Base-by-base conservation (phyloP, 2,113 vertebrate species). In the Pseudorhombus dupliciocellatus region DNA sequence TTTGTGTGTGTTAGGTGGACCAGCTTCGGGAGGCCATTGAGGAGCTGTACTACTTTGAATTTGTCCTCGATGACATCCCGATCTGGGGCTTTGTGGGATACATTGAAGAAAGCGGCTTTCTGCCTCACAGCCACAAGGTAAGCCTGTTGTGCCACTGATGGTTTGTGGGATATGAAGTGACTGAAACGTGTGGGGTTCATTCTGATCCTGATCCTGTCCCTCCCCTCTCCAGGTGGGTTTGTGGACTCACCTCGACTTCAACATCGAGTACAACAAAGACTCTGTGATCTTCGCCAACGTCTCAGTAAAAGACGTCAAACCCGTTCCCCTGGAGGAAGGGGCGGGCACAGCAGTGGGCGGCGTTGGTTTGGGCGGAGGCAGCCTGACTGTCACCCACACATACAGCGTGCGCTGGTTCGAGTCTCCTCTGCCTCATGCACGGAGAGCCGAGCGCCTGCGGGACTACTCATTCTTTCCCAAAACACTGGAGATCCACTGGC, bases 21-120 rank as follows among this genome's bases (percentile, higher is more conserved):
- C 90, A 93, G 79, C 92, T 97, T 20, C 94, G 94, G 12, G 94
- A 95, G 77, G 96, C 96, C 52, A 94, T 97, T 0, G 96, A 97
- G 77, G 96, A 97, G 83, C 88, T 97, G 14, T 97, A 96, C 87
- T 97, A 97, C 93, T 97, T 97, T 89, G 96, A 97, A 75, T 97
- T 97, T 85, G 95, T 97, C 78, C 84, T 97, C 78, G 96, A 97
- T 44, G 96, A 97, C 65, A 91, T 97, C 81, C 96, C 96, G 15
- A 93, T 97, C 67, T 96, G 95, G 84, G 96, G 96, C 30, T 97
- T 97, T 74, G 95, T 97, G 77, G 96, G 96, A 54, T 96, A 97
- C 88, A 95, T 97, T 84, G 96, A 97, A 77, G 96, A 97, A 83
- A 97, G 95, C 24, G 96, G 96, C 64, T 96, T 97, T 87, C 83